Evolutionary conservation across 2,888 invertebrate species (phyloP), one percentile per base, ranked within the genome.

Genomic region (Drosophila borealis): DNA sequence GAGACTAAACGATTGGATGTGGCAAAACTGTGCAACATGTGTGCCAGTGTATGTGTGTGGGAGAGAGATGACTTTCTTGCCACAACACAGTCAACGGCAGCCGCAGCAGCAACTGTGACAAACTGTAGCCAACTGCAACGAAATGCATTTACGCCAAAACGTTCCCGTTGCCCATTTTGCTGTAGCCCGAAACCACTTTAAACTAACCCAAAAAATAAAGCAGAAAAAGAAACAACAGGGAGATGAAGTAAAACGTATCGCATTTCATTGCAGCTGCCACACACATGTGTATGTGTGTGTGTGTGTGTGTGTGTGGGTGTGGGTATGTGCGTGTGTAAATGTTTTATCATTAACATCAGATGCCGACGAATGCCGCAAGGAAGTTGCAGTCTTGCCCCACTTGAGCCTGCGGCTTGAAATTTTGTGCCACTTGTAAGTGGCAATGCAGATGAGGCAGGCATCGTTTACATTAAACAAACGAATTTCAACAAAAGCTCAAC

Each of bases 381-480:
- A 76, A 59, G 75, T 69, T 55, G 56, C 71, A 48, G 33, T 37
- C 53, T 64, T 57, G 42, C 34, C 39, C 54, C 54, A 57, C 44
- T 70, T 49, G 59, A 54, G 69, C 56, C 66, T 61, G 62, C 50
- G 61, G 59, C 66, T 61, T 34, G 61, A 25, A 56, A 61, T 74
- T 61, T 64, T 61, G 50, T 65, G 59, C 37, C 60, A 70, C 71
- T 71, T 56, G 65, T 70, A 61, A 66, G 70, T 62, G 74, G 65
- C 74, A 74, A 70, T 74, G 74, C 65, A 61, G 74, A 73, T 54
- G 62, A 74, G 57, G 50, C 68, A 44, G 64, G 75, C 75, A 37
- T 51, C 76, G 76, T 65, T 76, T 73, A 76, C 76, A 59, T 73
- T 65, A 69, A 75, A 73, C 73, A 76, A 76, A 76, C 76, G 76